Percentiles rank a stretch among this genome's conserved stretches.
These are phyloP conservation scores for Apotomis capreana DNA, from an alignment of 2,888 invertebrate species.

Conservation along the genomic window DNA sequence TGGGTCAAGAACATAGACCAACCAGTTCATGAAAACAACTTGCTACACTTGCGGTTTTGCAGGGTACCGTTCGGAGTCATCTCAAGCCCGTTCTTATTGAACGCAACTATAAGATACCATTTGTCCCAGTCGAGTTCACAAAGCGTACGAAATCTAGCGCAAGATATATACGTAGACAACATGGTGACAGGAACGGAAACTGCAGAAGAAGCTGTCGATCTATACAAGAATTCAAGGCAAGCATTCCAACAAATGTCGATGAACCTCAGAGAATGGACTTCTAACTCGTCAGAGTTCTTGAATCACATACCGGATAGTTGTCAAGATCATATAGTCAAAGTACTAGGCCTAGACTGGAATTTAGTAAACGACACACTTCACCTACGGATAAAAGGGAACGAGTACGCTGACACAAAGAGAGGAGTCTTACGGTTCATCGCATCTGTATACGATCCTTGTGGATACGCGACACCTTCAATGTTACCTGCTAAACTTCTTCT, in stretches of 20 bases:
- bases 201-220: too few species aligned
- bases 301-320: too few species aligned
- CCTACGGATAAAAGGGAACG: not conserved
- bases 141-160: not conserved
- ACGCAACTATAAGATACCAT: constrained; percentile 39
- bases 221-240: too few species aligned
- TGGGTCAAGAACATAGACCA: not conserved
- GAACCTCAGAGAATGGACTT: too few species aligned
- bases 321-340: too few species aligned
- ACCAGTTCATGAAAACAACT: not conserved
- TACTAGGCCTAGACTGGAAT: constrained; percentile 4
- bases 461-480: not conserved
- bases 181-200: too few species aligned
- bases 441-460: constrained; percentile 2
- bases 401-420: not conserved
- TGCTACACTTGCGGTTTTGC: not conserved
- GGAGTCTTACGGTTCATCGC: not conserved
- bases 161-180: constrained; percentile 3
- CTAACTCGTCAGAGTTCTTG: too few species aligned
- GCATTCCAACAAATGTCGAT: too few species aligned
- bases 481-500: not conserved
- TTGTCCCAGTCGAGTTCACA: not conserved
- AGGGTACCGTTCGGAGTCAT: constrained; percentile 9
- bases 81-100: not conserved
- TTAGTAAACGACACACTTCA: constrained; percentile 6